phyloP scores from a whole-genome alignment of 1,140 invertebrate species.

The Drosophila nigromelanica region DNA sequence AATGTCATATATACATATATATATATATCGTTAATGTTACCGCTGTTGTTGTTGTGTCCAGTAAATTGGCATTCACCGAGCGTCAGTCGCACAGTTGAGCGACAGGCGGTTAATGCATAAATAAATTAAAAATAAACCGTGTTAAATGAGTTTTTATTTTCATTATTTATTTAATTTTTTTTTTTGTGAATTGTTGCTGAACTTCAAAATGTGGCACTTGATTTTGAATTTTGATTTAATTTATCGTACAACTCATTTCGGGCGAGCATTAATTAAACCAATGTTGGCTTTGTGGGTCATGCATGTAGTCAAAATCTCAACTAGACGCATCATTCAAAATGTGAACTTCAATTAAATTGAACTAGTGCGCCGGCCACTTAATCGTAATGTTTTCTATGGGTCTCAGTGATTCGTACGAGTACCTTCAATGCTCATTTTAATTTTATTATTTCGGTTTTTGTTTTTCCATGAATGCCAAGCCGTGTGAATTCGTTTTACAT shows the following conservation, averaged over 20 bases:
- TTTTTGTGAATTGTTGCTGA: constrained; percentile 30
- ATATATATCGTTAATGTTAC: constrained; percentile 3
- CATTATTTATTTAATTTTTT: constrained; percentile 19
- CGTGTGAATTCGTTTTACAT: constrained; percentile 64
- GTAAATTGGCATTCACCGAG: constrained; percentile 54
- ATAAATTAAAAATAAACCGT: constrained; percentile 60
- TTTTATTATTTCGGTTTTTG: constrained; percentile 8
- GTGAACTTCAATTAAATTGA: constrained; percentile 62
- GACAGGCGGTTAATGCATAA: constrained; percentile 59
- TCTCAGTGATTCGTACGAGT: neutral
- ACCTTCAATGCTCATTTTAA: constrained; percentile 29
- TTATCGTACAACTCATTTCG: constrained; percentile 25
- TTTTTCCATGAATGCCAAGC: constrained; percentile 19
- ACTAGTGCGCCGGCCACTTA: constrained; percentile 36
- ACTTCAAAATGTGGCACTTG: constrained; percentile 47
- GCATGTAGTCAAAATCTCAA: constrained; percentile 6
- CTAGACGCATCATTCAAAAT: constrained; percentile 16
- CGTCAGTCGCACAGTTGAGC: constrained; percentile 30
- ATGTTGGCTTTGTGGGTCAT: constrained; percentile 41
- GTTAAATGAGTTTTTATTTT: constrained; percentile 50
- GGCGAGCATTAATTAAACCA: constrained; percentile 23
- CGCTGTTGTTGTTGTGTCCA: constrained; percentile 25
- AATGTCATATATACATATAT: constrained; percentile 27
- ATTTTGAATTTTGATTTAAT: constrained; percentile 37
- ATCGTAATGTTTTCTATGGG: constrained; percentile 12